Conservation (phyloP, 2,113 vertebrate species). For the Aix galericulata region DNA sequence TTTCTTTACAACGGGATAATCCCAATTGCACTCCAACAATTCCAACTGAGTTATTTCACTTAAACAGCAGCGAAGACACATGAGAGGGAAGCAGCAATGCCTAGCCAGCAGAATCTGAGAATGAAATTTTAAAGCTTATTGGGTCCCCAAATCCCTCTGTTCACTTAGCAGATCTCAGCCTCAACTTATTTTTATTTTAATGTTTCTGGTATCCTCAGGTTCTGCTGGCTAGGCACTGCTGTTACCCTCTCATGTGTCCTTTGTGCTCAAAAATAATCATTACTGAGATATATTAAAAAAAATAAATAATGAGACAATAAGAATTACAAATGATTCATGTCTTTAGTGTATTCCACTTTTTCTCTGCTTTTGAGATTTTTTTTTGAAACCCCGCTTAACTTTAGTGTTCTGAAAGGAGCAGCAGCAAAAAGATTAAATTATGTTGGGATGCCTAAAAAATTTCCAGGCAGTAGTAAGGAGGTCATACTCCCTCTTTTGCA, state of each 20-base stretch:
- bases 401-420: neutral
- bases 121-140: neutral
- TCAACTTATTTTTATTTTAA: neutral
- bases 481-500: neutral
- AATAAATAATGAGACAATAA: neutral
- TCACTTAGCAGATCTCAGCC: neutral
- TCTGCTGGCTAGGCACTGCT: too few species aligned
- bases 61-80: neutral
- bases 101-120: neutral
- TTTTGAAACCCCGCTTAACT: neutral
- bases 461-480: neutral
- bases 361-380: neutral
- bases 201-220: neutral
- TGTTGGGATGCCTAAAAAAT: neutral
- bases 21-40: fast-evolving
- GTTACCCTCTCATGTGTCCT: neutral
- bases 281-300: neutral
- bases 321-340: neutral
- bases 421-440: neutral
- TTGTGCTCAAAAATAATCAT: neutral
- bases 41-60: neutral
- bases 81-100: neutral
- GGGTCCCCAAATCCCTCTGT: neutral
- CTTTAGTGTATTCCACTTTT: neutral
- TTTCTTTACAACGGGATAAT: neutral